Conservation (phyloP, 92 coral and sea anemone genomes). For the Heteractis magnifica region DNA sequence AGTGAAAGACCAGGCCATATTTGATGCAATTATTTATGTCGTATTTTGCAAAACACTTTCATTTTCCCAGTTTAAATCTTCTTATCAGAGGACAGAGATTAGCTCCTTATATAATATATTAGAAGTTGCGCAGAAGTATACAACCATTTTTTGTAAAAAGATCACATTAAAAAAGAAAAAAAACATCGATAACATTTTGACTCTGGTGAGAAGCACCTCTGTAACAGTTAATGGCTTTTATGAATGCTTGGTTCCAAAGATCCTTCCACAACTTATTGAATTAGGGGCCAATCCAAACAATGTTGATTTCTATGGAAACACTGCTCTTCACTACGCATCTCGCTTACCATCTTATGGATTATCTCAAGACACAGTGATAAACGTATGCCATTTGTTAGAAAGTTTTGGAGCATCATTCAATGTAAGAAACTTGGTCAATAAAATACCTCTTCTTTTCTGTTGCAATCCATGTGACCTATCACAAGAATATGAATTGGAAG, state of each 20-base stretch:
- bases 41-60: background rate
- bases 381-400: background rate
- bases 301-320: conserved; percentile 28
- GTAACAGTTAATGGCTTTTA: background rate
- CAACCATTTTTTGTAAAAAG: background rate
- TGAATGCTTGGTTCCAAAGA: background rate
- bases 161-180: background rate
- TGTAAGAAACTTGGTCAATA: background rate
- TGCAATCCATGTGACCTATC: background rate
- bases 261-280: background rate
- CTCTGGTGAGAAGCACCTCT: background rate
- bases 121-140: background rate
- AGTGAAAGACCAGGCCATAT: background rate
- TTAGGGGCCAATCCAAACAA: conserved; percentile 33
- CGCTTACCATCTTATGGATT: conserved; percentile 10
- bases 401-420: background rate
- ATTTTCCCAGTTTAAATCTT: background rate
- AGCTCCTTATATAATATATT: background rate
- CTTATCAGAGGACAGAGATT: background rate
- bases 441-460: conserved; percentile 23
- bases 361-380: background rate
- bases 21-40: background rate
- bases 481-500: background rate
- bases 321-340: conserved; percentile 17
- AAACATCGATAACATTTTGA: background rate